phyloP scores from a whole-genome alignment of 2,888 invertebrate genomes.

The Morpho helenor region DNA sequence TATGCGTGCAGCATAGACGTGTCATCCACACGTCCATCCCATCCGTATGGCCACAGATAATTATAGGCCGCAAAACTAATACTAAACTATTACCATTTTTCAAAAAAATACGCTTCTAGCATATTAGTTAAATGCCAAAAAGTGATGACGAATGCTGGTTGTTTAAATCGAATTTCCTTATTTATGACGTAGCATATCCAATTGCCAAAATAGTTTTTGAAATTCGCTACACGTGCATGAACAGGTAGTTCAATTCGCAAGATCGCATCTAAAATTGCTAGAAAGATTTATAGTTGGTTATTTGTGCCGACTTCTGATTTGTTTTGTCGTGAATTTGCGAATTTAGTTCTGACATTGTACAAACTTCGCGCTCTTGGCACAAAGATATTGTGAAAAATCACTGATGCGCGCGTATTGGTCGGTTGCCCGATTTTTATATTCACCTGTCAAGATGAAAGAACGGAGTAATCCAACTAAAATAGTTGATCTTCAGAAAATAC shows the following conservation, averaged over 20 bases:
- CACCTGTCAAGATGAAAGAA: slow-evolving; percentile 13
- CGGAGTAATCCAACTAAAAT: slow-evolving; percentile 7
- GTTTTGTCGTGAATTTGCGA: slow-evolving; percentile 56
- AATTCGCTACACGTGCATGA: slow-evolving; percentile 32
- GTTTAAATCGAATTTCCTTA: neutral
- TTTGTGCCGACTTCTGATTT: slow-evolving; percentile 62
- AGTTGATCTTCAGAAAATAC: no score
- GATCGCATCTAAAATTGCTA: slow-evolving; percentile 67
- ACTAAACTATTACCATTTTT: no score
- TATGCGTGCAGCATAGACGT: no score
- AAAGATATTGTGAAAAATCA: slow-evolving; percentile 21
- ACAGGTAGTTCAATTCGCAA: slow-evolving; percentile 50
- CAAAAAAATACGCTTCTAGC: no score
- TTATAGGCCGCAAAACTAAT: no score
- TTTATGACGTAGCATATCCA: neutral
- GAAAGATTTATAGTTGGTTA: slow-evolving; percentile 61
- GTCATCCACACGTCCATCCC: no score
- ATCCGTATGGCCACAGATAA: no score
- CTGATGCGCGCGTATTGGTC: slow-evolving; percentile 23
- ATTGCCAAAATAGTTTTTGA: slow-evolving; percentile 28
- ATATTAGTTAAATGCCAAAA: no score
- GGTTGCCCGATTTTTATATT: slow-evolving; percentile 22
- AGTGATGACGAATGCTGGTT: slow-evolving; percentile 1
- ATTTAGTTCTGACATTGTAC: slow-evolving; percentile 35
- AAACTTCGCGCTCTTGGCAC: slow-evolving; percentile 26